phyloP scores from a whole-genome alignment of 2,888 invertebrate species.

The Perizoma affinitatum region DNA sequence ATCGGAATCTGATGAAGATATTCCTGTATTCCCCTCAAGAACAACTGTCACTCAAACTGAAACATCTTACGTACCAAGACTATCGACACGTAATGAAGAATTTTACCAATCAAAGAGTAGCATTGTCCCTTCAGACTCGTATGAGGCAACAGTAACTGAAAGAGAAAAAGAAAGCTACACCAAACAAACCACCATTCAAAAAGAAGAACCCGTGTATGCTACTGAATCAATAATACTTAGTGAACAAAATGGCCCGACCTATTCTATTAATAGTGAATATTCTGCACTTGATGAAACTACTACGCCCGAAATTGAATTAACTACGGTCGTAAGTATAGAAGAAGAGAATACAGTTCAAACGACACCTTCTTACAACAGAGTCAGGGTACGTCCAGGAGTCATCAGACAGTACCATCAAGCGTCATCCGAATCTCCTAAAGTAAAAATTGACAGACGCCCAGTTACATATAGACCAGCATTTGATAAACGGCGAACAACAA shows the following conservation, averaged over 20 bases:
- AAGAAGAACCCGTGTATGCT: slow-evolving; percentile 51
- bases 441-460: slow-evolving; percentile 62
- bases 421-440: slow-evolving; percentile 64
- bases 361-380: slow-evolving; percentile 74
- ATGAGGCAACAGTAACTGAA: slow-evolving; percentile 52
- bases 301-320: slow-evolving; percentile 43
- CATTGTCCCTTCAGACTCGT: slow-evolving; percentile 55
- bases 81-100: slow-evolving; percentile 57
- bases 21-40: slow-evolving; percentile 39
- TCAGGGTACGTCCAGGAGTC: slow-evolving; percentile 71
- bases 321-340: slow-evolving; percentile 37
- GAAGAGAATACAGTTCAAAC: slow-evolving; percentile 70
- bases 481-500: slow-evolving; percentile 75
- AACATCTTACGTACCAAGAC: slow-evolving; percentile 54
- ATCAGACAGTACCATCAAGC: slow-evolving; percentile 71
- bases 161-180: slow-evolving; percentile 55
- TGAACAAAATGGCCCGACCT: slow-evolving; percentile 56
- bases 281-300: slow-evolving; percentile 52
- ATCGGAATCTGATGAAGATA: slow-evolving; percentile 54
- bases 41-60: slow-evolving; percentile 56
- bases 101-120: slow-evolving; percentile 59
- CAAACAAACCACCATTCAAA: slow-evolving; percentile 54
- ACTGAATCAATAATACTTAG: slow-evolving; percentile 55
- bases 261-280: slow-evolving; percentile 54
- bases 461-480: slow-evolving; percentile 78